Base-by-base conservation (phyloP, 2,888 invertebrate genomes). In the Melanostoma scalare region DNA sequence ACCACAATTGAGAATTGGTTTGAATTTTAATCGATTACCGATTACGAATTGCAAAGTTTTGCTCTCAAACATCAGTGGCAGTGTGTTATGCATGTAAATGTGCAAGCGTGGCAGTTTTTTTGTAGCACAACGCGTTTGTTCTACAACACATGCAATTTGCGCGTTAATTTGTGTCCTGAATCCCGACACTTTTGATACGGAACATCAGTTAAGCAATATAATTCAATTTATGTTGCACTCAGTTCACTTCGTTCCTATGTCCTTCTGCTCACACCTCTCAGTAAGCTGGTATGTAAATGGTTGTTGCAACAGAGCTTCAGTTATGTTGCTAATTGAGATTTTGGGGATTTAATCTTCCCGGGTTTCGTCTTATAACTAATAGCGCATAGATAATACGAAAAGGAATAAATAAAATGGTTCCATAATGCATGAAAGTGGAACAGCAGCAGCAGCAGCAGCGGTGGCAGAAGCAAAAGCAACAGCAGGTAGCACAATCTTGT, bases 21-120 rank as follows among this genome's bases (percentile, higher is more conserved):
- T 77, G 76, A 48, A 67, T 76, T 81, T 81, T 72, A 67, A 81
- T 81, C 81, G 81, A 76, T 77, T 80, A 65, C 74, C 74, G 74
- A 80, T 79, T 79, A 74, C 68, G 44, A 42, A 73, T 60, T 67
- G 67, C 46, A 61, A 20, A 61, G 67, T 55, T 72, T 67, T 46
- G 33, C 46, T 9, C 33, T 42, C 44, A 61, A 76, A 61, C 56
- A 48, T 56, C 60, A 60, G 56, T 52, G 65, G 58, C 1, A 35
- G 9, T 35, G 20, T 20, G 20, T 20, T 20, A 20, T 53, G 42
- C 58, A 58, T 78, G 77, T 78, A 65, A 78, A 60, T 72, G 50
- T 44, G 65, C 60, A 9, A n/a, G 55, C 35, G 50, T 61, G 30
- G 65, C 44, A 52, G 46, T 53, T 72, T 67, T 78, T 67, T 31